Conservation (phyloP, 1,140 invertebrate genomes). For the Formica selysi region DNA sequence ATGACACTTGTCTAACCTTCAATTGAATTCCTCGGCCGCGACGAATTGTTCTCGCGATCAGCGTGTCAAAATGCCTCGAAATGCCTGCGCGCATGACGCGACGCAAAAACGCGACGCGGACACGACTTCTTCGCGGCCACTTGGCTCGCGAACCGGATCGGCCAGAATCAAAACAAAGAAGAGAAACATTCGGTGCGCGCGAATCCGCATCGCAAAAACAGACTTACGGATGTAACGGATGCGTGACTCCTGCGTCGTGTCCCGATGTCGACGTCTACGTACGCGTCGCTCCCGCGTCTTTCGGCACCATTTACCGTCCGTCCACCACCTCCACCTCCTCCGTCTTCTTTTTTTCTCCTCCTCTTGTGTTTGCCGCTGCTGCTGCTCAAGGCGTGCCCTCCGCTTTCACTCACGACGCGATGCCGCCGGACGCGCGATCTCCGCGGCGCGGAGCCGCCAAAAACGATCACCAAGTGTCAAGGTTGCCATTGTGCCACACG, state of each 20-base stretch:
- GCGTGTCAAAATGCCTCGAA: neutral
- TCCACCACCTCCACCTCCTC: neutral
- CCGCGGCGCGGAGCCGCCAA: constrained; percentile 72
- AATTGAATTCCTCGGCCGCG: neutral
- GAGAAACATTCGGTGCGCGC: neutral
- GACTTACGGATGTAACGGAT: neutral
- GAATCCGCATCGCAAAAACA: neutral
- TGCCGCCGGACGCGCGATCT: constrained; percentile 57
- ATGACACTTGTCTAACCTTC: constrained; percentile 58
- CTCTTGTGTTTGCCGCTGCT: neutral
- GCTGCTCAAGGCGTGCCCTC: constrained; percentile 38
- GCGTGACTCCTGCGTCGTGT: neutral
- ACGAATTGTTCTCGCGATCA: neutral
- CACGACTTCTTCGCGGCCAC: constrained; percentile 1
- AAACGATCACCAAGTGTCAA: constrained; percentile 84
- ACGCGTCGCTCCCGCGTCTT: constrained; percentile 51
- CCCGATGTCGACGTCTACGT: constrained; percentile 28
- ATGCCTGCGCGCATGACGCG: neutral
- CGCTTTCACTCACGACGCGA: constrained; percentile 71
- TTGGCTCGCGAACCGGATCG: neutral
- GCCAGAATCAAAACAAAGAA: constrained; percentile 34
- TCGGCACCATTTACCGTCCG: neutral
- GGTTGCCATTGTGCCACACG: constrained; percentile 83
- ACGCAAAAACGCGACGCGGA: neutral
- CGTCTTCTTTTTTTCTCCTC: too few species aligned